A percentile compares a stretch with the other conserved stretches of the same genome.
Conservation (phyloP, 1,140 invertebrate species). For the Trinorchestia longiramus region DNA sequence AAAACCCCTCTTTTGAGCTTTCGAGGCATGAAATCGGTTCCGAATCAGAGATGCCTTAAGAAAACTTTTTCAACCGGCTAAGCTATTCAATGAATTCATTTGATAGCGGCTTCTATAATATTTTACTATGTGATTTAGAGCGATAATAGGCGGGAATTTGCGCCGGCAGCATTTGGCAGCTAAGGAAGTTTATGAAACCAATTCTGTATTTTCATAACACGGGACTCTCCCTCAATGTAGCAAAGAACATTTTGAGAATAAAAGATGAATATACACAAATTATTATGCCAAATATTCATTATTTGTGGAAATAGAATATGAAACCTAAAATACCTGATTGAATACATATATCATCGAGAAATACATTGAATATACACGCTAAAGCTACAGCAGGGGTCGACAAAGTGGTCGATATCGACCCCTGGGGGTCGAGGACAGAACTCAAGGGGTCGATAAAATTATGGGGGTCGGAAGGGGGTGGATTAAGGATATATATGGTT, state of each 20-base stretch:
- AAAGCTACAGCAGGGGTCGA: too few species aligned
- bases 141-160: not conserved
- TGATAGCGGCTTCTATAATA: not conserved
- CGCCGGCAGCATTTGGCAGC: not conserved
- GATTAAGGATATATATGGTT: too few species aligned
- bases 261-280: not conserved
- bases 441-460: too few species aligned
- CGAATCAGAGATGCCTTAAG: not conserved
- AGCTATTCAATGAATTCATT: not conserved
- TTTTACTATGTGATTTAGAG: not conserved
- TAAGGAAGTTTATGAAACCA: not conserved
- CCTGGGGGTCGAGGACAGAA: too few species aligned
- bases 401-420: too few species aligned
- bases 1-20: not conserved
- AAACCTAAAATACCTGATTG: not conserved
- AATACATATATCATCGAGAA: too few species aligned
- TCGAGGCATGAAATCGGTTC: not conserved
- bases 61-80: not conserved
- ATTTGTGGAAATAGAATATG: not conserved
- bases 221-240: not conserved
- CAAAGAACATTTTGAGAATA: too few species aligned
- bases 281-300: not conserved
- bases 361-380: too few species aligned
- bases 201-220: not conserved
- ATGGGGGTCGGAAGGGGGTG: too few species aligned